Percentiles rank a stretch among this genome's conserved stretches.
Evolutionary conservation across 2,888 invertebrate genomes (phyloP).

Genomic region (Amiota minor): DNA sequence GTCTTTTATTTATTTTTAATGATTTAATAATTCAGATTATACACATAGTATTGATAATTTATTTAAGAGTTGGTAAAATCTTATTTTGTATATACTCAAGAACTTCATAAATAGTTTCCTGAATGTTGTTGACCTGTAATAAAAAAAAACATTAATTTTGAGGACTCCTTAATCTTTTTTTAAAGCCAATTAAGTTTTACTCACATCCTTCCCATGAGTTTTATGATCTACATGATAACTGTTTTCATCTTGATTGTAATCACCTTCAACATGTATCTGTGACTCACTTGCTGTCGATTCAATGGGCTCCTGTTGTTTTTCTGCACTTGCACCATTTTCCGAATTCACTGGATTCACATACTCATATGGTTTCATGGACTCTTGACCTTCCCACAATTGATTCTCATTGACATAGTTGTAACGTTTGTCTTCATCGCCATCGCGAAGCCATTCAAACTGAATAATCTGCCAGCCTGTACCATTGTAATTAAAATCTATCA

Average conservation of each 20-base stretch:
- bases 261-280: conserved; percentile 41
- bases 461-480: conserved; percentile 71
- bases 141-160: conserved; percentile 1
- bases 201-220: conserved; percentile 45
- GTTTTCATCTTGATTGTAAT: conserved; percentile 35
- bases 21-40: too few species aligned
- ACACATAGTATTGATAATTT: too few species aligned
- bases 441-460: conserved; percentile 67
- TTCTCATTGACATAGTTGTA: conserved; percentile 75
- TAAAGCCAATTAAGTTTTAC: conserved; percentile 12
- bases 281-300: conserved; percentile 11
- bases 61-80: conserved; percentile 58
- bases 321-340: not conserved
- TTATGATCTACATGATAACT: conserved; percentile 33
- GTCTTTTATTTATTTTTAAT: too few species aligned
- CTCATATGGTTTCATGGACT: not conserved
- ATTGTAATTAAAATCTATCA: conserved; percentile 68
- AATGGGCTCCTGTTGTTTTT: conserved; percentile 10
- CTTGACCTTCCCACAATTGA: conserved; percentile 70
- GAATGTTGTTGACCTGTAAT: conserved; percentile 42
- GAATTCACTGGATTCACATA: not conserved
- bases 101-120: conserved; percentile 58
- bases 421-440: conserved; percentile 58
- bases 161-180: too few species aligned
- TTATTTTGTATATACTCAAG: conserved; percentile 61